Conservation (phyloP, 2,888 invertebrate species). For the Syritta pipiens region DNA sequence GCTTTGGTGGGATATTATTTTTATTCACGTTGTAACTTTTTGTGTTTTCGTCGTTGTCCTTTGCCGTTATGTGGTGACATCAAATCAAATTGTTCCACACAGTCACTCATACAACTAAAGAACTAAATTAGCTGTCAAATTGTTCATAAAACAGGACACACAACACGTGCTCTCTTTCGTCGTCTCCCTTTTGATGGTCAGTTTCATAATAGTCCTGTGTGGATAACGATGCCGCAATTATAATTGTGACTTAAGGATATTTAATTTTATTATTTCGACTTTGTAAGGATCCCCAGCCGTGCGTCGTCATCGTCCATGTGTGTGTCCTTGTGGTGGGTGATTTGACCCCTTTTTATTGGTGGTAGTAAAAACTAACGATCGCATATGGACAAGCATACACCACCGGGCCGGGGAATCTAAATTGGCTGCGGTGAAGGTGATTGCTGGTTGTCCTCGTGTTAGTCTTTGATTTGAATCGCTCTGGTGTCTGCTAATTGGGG, state of each 20-base stretch:
- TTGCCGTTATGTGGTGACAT: slow-evolving; percentile 61
- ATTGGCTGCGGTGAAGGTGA: slow-evolving; percentile 56
- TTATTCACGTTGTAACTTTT: slow-evolving; percentile 67
- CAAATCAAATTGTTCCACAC: slow-evolving; percentile 54
- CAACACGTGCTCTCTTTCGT: slow-evolving; percentile 14
- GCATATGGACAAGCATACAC: slow-evolving; percentile 30
- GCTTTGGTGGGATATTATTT: slow-evolving; percentile 47
- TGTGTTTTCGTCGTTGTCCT: slow-evolving; percentile 37
- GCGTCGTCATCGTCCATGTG: too few species aligned
- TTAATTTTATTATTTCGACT: slow-evolving; percentile 65
- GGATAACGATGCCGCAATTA: slow-evolving; percentile 61
- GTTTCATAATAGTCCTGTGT: too few species aligned
- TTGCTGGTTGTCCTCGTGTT: slow-evolving; percentile 35
- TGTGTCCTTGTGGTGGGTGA: background rate
- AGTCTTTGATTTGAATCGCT: too few species aligned
- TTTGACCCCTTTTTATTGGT: slow-evolving; percentile 59
- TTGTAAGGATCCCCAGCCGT: slow-evolving; percentile 55
- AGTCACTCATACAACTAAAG: slow-evolving; percentile 51
- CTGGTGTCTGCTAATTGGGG: background rate
- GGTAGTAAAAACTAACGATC: slow-evolving; percentile 60
- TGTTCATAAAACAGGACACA: slow-evolving; percentile 62
- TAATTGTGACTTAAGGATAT: slow-evolving; percentile 65
- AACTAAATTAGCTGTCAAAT: slow-evolving; percentile 67
- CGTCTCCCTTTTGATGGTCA: too few species aligned
- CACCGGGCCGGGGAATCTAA: slow-evolving; percentile 31